phyloP scores from a whole-genome alignment of 2,113 vertebrate genomes.

The Sakesphorus luctuosus region DNA sequence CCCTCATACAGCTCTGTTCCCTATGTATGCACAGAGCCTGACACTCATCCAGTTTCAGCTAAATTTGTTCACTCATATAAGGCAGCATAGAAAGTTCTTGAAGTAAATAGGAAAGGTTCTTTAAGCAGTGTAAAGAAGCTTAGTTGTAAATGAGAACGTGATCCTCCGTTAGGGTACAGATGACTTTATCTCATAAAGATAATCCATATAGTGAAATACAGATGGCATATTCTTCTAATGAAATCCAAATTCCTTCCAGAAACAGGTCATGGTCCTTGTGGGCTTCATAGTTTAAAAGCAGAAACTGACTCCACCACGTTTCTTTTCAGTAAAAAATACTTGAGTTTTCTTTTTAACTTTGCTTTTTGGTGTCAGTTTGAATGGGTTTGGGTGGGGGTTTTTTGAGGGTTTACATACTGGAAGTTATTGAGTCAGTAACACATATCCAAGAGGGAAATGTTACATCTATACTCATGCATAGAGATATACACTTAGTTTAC shows the following conservation, averaged over 20 bases:
- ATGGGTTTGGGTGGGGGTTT: not conserved
- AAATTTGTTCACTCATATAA: not conserved
- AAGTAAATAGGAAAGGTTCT: not conserved
- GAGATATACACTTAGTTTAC: not conserved
- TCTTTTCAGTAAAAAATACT: not conserved
- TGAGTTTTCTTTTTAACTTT: not conserved
- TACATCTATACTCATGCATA: not conserved
- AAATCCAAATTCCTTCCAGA: not conserved
- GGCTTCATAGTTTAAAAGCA: not conserved
- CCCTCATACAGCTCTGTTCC: not conserved
- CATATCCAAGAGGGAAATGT: not conserved
- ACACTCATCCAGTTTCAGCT: not conserved
- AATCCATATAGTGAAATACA: not conserved
- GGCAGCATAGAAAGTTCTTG: not conserved
- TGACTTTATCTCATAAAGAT: not conserved
- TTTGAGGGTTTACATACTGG: not conserved
- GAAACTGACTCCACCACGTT: not conserved
- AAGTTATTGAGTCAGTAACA: not conserved
- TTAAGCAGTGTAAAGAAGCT: not conserved
- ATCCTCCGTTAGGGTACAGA: not conserved
- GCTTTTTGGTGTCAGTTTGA: not conserved
- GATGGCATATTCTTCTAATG: not conserved
- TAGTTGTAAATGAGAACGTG: not conserved
- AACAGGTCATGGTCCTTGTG: not conserved
- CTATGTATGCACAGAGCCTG: not conserved